Evolutionary conservation across 1,140 invertebrate species (phyloP).

Genomic region (Phymastichus coffea): DNA sequence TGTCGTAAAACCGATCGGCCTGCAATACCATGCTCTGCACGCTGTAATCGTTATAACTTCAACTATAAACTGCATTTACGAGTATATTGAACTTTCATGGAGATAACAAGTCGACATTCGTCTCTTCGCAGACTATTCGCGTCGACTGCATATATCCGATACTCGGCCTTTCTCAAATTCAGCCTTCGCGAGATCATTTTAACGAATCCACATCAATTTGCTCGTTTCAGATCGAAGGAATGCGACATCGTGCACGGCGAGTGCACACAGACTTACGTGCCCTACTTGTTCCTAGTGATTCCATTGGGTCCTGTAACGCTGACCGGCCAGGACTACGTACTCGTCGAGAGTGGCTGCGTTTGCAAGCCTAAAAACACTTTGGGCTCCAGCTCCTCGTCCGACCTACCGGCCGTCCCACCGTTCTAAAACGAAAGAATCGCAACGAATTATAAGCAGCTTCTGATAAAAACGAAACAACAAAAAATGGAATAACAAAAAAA

Average conservation of each 20-base stretch:
- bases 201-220: not conserved
- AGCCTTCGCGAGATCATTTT: no score
- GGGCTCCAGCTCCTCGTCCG: not conserved
- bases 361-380: no score
- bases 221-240: slow-evolving; percentile 69
- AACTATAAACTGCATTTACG: not conserved
- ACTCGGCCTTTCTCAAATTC: no score
- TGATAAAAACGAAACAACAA: no score
- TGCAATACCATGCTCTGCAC: no score
- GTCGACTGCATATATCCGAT: no score
- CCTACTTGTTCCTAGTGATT: slow-evolving; percentile 87
- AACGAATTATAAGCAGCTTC: no score
- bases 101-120: not conserved
- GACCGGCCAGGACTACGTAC: slow-evolving; percentile 88
- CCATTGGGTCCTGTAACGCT: slow-evolving; percentile 86
- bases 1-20: no score
- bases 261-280: slow-evolving; percentile 89
- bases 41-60: not conserved
- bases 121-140: no score
- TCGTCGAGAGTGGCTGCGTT: slow-evolving; percentile 89
- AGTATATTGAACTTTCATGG: not conserved
- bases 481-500: no score
- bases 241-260: slow-evolving; percentile 85
- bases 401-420: slow-evolving; percentile 1
- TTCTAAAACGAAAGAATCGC: not conserved